Base-by-base conservation (phyloP, 2,113 vertebrate genomes). In the Leucopternis melanops region DNA sequence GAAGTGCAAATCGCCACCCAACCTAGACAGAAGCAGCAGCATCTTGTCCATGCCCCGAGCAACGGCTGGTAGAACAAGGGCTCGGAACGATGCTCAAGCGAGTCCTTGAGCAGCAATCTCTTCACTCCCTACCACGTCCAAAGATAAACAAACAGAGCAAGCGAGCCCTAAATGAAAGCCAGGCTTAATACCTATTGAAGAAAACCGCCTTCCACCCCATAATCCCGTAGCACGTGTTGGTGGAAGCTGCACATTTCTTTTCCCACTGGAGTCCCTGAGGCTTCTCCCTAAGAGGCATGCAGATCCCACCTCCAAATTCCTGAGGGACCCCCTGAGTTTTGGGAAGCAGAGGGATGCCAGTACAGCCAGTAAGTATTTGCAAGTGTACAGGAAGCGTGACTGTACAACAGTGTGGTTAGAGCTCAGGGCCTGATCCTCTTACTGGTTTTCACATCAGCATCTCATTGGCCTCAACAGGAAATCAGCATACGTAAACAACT, bases 401-500 rank as follows among this genome's bases (percentile, higher is more conserved):
- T 38, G 66, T 57, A 34, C 9, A 81, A 6, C 31, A 4, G 63
- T 19, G 6, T 47, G 95, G 81, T 67, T 86, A 59, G 42, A 75
- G 79, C 36, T 71, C 81, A 10, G 88, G n/a, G 38, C 34, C 85
- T 42, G 36, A 77, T 27, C 47, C 78, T 67, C 78, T 85, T 21
- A 2, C 52, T 29, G 77, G 3, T 83, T 92, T 66, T 86, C 72
- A 78, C 90, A 84, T 71, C 84, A 88, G 52, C 31, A 10, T 78
- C 85, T 85, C 66, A 2, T n/a, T n/a, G 40, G 62, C 58, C 81
- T 77, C 86, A 74, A 59, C 83, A 95, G 88, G 83, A 94, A 79
- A 81, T 49, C 74, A 72, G n/a, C 69, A 15, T 4, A 78, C 5
- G 12, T 77, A 52, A 71, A 61, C 50, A 63, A 17, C 58, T 18